A percentile compares a stretch with the other conserved stretches of the same genome.
Conservation (phyloP, 2,888 invertebrate species). For the Pollenia griseotomentosa region DNA sequence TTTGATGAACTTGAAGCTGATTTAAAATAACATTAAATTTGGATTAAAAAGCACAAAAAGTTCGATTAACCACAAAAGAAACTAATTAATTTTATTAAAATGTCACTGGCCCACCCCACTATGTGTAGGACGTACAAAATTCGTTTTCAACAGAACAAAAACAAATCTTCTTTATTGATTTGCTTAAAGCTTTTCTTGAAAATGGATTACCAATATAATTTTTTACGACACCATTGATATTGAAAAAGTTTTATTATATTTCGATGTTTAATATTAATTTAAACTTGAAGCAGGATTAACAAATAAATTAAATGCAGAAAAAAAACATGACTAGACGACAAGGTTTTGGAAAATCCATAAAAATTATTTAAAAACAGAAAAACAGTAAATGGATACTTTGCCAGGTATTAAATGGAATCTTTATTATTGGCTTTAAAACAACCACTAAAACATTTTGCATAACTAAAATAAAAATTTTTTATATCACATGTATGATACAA, state of each 20-base stretch:
- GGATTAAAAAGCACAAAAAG: too few relatives aligned
- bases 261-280: constrained; percentile 29
- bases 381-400: constrained; percentile 40
- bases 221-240: constrained; percentile 39
- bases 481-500: neutral
- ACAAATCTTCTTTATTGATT: neutral
- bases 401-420: constrained; percentile 28
- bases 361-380: constrained; percentile 14
- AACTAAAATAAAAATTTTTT: neutral
- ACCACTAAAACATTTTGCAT: neutral
- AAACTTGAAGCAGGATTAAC: constrained; percentile 67
- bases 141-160: neutral
- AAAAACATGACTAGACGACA: constrained; percentile 51
- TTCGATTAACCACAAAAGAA: too few relatives aligned
- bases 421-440: constrained; percentile 15
- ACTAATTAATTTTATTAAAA: neutral
- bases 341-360: constrained; percentile 70
- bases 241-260: constrained; percentile 25
- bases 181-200: neutral
- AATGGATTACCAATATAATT: constrained; percentile 31
- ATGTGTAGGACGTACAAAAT: neutral
- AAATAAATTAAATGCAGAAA: constrained; percentile 35
- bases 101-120: neutral
- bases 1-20: too few relatives aligned
- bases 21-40: too few relatives aligned